Evolutionary conservation across 2,888 invertebrate genomes (phyloP).

Genomic region (Apotomis turbidana): DNA sequence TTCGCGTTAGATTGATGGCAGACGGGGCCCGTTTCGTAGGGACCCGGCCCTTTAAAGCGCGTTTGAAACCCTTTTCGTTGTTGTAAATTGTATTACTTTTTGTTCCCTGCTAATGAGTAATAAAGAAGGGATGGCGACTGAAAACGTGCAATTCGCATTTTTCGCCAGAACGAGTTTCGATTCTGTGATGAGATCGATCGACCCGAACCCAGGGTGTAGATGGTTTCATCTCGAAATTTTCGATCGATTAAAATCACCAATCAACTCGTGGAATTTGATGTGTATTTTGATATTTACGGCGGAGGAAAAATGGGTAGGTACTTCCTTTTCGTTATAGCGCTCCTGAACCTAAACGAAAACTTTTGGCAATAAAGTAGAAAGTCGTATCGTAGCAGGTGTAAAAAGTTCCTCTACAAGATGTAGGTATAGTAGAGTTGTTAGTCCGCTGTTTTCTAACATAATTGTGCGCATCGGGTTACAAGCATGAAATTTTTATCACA

Average conservation of each 20-base stretch:
- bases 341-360: background rate
- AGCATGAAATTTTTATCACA: too few relatives aligned
- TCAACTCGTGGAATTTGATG: background rate
- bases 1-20: slow-evolving; percentile 35
- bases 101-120: slow-evolving; percentile 3
- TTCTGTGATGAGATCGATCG: background rate
- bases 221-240: background rate
- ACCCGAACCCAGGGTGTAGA: background rate
- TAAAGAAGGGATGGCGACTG: background rate
- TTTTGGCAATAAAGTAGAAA: too few relatives aligned
- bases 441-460: too few relatives aligned
- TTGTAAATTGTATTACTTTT: slow-evolving; percentile 16
- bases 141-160: background rate
- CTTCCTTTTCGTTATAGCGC: background rate
- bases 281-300: slow-evolving; percentile 9
- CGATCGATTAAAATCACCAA: slow-evolving; percentile 6
- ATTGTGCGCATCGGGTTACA: too few relatives aligned
- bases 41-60: slow-evolving; percentile 6
- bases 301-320: slow-evolving; percentile 2
- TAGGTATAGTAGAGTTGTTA: too few relatives aligned
- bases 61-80: slow-evolving; percentile 10
- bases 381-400: too few relatives aligned
- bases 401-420: too few relatives aligned
- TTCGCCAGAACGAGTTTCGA: background rate
- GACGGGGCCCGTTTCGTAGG: background rate